Evolutionary conservation across 1,140 invertebrate species (phyloP), one percentile per base, ranked within the genome.

Genomic region (Hycleus phaleratus): DNA sequence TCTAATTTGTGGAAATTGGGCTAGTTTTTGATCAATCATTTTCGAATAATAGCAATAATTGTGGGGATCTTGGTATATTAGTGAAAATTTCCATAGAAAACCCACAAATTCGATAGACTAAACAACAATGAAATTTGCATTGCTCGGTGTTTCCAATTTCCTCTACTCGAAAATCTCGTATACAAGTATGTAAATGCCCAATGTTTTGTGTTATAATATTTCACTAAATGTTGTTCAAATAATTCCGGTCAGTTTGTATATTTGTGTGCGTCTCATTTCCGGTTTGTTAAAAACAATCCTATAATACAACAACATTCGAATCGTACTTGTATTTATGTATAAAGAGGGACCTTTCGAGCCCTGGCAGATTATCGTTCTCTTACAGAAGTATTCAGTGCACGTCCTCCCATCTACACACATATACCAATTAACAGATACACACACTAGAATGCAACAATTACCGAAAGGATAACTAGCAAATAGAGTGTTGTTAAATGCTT

Each of bases 131-230:
- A 63, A 63, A 63, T 63, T 63, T 63, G 61, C 61, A 63, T 63
- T 63, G 61, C 60, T 53, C 60, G 61, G 61, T 32, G 32, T 63
- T 63, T 63, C 59, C 61, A 63, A 63, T 63, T 63, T 63, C 61
- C 61, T 60, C 58, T 55, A 60, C 60, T 59, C 7, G 32, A 60
- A 63, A 60, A 63, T 56, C 54, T 53, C 54, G 58, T 55, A 58
- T 46, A 63, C 54, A 42, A 46, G 7, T 32, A 4, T 7, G 4
- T 5, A 32, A 5, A 7, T 32, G 32, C 32, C 32, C 32, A 18
- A 18, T 32, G 32, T 32, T 32, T 32, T 32, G 32, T 32, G 32
- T 32, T 32, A 18, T 18, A 18, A 18, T 18, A 18, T 18, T 18
- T 18, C 18, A 18, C 18, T 18, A 18, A 32, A 32, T 32, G 32